These are phyloP conservation scores for Cyanoramphus novaezelandiae DNA, from an alignment of 2,113 vertebrate genomes.

Conservation along the genomic window DNA sequence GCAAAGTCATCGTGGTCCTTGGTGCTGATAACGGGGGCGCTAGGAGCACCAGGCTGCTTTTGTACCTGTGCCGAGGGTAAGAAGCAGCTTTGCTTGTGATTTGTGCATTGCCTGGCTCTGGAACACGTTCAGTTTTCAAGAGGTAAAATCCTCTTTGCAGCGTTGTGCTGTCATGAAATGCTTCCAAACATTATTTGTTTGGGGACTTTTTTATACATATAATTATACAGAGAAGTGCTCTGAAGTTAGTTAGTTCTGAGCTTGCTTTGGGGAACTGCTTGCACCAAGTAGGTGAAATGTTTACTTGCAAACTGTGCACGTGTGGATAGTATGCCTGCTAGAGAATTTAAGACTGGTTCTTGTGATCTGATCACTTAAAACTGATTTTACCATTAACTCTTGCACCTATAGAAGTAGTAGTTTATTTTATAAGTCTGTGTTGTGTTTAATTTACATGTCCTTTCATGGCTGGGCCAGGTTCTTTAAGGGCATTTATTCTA, in stretches of 20 bases:
- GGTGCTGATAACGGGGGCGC: rapidly evolving
- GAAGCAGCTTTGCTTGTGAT: neutral
- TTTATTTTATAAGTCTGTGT: slow-evolving; percentile 83
- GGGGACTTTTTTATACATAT: too few relatives aligned
- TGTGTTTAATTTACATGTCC: slow-evolving; percentile 86
- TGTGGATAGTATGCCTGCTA: neutral
- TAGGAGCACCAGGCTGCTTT: neutral
- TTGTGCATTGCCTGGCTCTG: neutral
- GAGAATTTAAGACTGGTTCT: neutral
- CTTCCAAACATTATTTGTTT: neutral
- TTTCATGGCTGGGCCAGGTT: slow-evolving; percentile 84
- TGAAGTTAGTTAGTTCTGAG: neutral
- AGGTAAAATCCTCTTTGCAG: neutral
- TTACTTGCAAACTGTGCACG: neutral
- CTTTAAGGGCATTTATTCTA: slow-evolving; percentile 97
- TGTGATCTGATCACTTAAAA: slow-evolving; percentile 51
- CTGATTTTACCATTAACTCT: slow-evolving; percentile 51
- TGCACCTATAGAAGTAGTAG: slow-evolving; percentile 71
- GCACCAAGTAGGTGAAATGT: neutral
- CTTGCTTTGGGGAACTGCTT: neutral
- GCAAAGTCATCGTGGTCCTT: neutral
- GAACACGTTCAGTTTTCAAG: rapidly evolving
- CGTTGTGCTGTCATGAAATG: rapidly evolving
- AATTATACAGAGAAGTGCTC: neutral
- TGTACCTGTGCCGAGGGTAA: neutral